A percentile compares a stretch with the other conserved stretches of the same genome.
These are phyloP conservation scores for Hanleya hanleyi DNA, from an alignment of 2,888 invertebrate genomes.

Conservation along the genomic window DNA sequence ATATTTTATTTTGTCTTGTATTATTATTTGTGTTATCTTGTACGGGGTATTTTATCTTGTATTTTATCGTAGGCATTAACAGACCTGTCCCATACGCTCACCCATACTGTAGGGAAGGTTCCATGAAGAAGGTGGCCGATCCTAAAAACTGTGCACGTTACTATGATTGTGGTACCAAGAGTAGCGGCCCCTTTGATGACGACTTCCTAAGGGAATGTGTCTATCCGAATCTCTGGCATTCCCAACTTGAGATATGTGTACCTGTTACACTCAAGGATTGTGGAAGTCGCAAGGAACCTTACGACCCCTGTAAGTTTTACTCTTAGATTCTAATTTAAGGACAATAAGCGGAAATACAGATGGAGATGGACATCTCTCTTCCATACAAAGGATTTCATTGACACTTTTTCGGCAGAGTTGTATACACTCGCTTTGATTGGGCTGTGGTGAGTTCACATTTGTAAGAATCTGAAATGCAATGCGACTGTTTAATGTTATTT, in stretches of 20 bases:
- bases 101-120: not conserved
- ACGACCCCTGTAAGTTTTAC: not conserved
- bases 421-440: too few relatives aligned
- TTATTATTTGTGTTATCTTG: too few relatives aligned
- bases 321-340: too few relatives aligned
- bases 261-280: not conserved
- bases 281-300: not conserved
- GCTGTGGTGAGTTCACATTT: too few relatives aligned
- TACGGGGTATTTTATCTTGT: too few relatives aligned
- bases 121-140: not conserved
- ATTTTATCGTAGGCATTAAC: not conserved
- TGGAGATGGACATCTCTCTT: too few relatives aligned
- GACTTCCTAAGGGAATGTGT: not conserved
- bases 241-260: not conserved
- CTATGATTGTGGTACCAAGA: not conserved
- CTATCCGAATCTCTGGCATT: not conserved
- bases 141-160: not conserved
- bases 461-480: too few relatives aligned
- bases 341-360: too few relatives aligned
- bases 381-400: too few relatives aligned
- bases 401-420: too few relatives aligned
- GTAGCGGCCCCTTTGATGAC: not conserved
- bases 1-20: too few relatives aligned
- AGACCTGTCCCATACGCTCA: not conserved
- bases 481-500: too few relatives aligned